A percentile compares a stretch with the other conserved stretches of the same genome.
Conservation (phyloP, 2,113 vertebrate genomes). For the Noctilio leporinus region DNA sequence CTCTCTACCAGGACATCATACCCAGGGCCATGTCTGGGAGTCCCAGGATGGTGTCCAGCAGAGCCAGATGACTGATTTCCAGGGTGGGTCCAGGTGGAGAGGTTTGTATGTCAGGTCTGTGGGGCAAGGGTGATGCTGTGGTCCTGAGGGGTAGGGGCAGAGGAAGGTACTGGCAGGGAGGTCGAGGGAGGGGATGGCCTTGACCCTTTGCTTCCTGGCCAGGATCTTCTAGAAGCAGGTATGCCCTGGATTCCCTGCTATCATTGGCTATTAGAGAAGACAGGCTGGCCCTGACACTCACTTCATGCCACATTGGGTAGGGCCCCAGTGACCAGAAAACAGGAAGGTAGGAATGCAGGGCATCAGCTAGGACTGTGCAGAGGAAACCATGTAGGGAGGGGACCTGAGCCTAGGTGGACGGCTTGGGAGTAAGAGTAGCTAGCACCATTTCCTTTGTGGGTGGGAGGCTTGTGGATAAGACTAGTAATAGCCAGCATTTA, state of each 20-base stretch:
- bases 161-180: background rate
- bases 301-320: background rate
- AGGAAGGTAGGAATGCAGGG: background rate
- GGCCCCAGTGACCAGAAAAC: background rate
- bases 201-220: background rate
- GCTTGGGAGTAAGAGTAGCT: background rate
- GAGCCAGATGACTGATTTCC: background rate
- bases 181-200: background rate
- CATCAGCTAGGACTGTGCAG: background rate
- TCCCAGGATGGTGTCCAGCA: background rate
- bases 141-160: background rate
- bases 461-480: background rate
- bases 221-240: background rate
- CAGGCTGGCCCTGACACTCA: background rate
- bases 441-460: background rate
- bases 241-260: background rate
- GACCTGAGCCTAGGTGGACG: background rate
- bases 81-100: background rate
- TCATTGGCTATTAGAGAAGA: background rate
- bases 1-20: background rate
- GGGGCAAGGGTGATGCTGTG: background rate
- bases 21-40: background rate
- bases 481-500: conserved; percentile 30
- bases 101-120: background rate
- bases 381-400: background rate